Percentiles rank a stretch among this genome's conserved stretches.
These are phyloP conservation scores for Dyspetes luteomarginatus DNA, from an alignment of 2,888 invertebrate species.

Conservation along the genomic window DNA sequence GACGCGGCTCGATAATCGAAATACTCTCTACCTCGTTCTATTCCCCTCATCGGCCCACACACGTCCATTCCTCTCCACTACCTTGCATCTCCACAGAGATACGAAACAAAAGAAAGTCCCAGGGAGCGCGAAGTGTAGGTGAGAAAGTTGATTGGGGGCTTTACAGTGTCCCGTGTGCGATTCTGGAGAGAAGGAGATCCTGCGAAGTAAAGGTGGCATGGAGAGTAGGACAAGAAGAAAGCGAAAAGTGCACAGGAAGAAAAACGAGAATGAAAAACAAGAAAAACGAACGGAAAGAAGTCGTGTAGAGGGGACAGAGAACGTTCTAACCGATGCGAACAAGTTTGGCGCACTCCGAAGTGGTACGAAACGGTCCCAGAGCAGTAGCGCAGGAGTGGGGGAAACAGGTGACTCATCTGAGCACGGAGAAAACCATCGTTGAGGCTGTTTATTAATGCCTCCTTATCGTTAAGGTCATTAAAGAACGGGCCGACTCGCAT, in stretches of 20 bases:
- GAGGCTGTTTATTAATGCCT: too few relatives aligned
- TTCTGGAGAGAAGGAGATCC: slow-evolving; percentile 31
- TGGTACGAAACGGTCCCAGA: not conserved
- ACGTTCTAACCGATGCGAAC: not conserved
- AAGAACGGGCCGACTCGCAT: too few relatives aligned
- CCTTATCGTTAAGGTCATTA: too few relatives aligned
- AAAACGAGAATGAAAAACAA: not conserved
- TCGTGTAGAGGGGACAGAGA: too few relatives aligned
- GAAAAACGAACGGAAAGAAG: too few relatives aligned
- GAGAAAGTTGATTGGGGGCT: slow-evolving; percentile 37
- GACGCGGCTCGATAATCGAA: slow-evolving; percentile 80
- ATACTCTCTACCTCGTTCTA: slow-evolving; percentile 74
- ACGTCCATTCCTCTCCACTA: slow-evolving; percentile 5
- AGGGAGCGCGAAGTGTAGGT: slow-evolving; percentile 21
- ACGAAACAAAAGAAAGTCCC: slow-evolving; percentile 75
- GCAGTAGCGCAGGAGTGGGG: too few relatives aligned
- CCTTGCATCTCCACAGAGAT: slow-evolving; percentile 61
- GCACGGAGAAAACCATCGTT: too few relatives aligned
- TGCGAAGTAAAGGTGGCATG: slow-evolving; percentile 38
- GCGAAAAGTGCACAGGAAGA: not conserved
- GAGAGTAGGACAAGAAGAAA: not conserved
- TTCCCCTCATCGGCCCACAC: slow-evolving; percentile 38
- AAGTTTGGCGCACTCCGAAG: not conserved
- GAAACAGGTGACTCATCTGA: too few relatives aligned
- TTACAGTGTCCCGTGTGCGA: slow-evolving; percentile 7